These are phyloP conservation scores for Eudemis profundana DNA, from an alignment of 2,888 invertebrate genomes.

Conservation along the genomic window DNA sequence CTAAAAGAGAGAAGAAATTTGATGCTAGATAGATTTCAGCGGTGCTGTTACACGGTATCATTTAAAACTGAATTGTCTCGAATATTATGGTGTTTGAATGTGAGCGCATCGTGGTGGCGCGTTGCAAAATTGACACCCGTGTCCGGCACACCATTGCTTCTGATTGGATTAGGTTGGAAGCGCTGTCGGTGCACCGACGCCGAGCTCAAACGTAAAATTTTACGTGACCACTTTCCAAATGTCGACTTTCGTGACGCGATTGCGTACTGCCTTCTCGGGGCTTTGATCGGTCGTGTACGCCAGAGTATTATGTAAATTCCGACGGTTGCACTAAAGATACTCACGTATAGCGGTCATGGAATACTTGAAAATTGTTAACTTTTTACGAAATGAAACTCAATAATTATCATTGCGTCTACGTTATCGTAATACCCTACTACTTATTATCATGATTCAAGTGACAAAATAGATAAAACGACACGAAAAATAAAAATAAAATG, in stretches of 20 bases:
- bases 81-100: slow-evolving; percentile 34
- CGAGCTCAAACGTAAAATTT: slow-evolving; percentile 82
- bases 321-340: slow-evolving; percentile 63
- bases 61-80: not conserved
- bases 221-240: slow-evolving; percentile 83
- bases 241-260: slow-evolving; percentile 74
- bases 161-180: slow-evolving; percentile 82
- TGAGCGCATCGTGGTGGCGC: slow-evolving; percentile 49
- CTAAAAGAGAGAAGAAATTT: too few relatives aligned
- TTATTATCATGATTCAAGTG: too few relatives aligned
- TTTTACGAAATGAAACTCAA: not conserved
- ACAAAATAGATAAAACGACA: not conserved
- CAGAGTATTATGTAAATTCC: slow-evolving; percentile 74
- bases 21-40: too few relatives aligned
- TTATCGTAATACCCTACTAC: too few relatives aligned
- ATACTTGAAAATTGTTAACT: slow-evolving; percentile 20
- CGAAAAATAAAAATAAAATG: not conserved
- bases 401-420: too few relatives aligned
- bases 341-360: slow-evolving; percentile 28
- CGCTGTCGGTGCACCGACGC: slow-evolving; percentile 74
- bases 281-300: slow-evolving; percentile 68
- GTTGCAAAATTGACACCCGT: slow-evolving; percentile 75
- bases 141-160: slow-evolving; percentile 76
- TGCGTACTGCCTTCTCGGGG: slow-evolving; percentile 67
- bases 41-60: not conserved